phyloP scores from a whole-genome alignment of 1,140 invertebrate genomes.

The Aleiodes sp. region DNA sequence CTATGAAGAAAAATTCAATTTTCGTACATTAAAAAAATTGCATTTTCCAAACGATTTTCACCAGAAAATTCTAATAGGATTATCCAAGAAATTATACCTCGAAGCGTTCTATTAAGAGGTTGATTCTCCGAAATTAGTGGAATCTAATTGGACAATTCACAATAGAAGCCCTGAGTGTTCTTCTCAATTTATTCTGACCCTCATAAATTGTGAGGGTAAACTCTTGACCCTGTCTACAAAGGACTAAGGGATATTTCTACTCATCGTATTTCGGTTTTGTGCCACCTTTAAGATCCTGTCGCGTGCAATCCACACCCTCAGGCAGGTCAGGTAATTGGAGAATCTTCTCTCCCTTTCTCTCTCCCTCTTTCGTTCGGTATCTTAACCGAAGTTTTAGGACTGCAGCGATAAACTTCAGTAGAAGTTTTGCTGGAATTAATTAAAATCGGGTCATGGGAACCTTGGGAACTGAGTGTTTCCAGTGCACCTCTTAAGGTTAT shows the following conservation, averaged over 20 bases:
- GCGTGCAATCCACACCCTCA: slow-evolving; percentile 21
- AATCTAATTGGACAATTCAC: background rate
- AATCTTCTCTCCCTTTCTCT: slow-evolving; percentile 4
- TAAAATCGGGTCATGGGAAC: slow-evolving; percentile 41
- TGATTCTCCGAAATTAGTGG: too few species aligned
- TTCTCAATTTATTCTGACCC: background rate
- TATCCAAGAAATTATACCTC: too few species aligned
- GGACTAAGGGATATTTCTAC: background rate
- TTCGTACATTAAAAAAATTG: too few species aligned
- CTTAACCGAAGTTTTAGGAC: slow-evolving; percentile 10
- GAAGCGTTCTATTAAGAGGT: too few species aligned
- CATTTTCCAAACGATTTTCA: too few species aligned
- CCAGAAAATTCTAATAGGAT: too few species aligned
- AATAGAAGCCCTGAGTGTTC: background rate
- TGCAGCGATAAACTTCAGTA: slow-evolving; percentile 40
- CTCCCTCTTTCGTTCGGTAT: slow-evolving; percentile 4
- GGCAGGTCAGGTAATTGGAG: slow-evolving; percentile 32
- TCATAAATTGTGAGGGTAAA: background rate
- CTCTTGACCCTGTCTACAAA: background rate
- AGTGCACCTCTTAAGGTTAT: slow-evolving; percentile 1
- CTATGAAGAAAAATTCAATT: too few species aligned
- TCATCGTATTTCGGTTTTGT: slow-evolving; percentile 16
- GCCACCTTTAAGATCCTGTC: slow-evolving; percentile 19
- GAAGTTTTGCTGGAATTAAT: slow-evolving; percentile 44
- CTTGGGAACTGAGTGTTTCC: background rate